Conservation (phyloP, 2,888 invertebrate genomes). For the Chirona hameri region DNA sequence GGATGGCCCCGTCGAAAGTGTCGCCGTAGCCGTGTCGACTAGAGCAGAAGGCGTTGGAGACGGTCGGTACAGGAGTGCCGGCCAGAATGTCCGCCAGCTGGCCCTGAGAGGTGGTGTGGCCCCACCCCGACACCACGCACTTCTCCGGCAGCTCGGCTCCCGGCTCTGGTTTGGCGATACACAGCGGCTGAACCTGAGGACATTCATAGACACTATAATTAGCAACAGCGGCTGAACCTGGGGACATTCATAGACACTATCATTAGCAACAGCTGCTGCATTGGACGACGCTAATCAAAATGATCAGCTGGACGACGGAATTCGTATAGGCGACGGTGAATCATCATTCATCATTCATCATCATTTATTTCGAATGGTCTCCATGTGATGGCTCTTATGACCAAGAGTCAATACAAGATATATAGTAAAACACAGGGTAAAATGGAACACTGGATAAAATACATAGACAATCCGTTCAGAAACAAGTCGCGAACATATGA, state of each 20-base stretch:
- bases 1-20: background rate
- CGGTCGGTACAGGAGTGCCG: background rate
- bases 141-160: background rate
- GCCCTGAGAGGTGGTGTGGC: background rate
- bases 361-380: too few species aligned
- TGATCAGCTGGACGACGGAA: too few species aligned
- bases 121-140: conserved; percentile 8
- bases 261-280: too few species aligned
- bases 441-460: too few species aligned
- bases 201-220: too few species aligned
- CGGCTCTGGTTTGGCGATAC: background rate
- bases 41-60: background rate
- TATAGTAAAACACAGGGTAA: too few species aligned
- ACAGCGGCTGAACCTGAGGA: background rate
- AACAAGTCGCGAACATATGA: too few species aligned
- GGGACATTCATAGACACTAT: too few species aligned
- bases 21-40: background rate
- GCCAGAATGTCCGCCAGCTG: background rate
- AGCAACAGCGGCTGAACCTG: background rate
- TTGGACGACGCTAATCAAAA: background rate
- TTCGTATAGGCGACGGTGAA: too few species aligned
- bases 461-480: too few species aligned
- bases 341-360: background rate
- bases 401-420: too few species aligned
- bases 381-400: too few species aligned